A percentile compares a stretch with the other conserved stretches of the same genome.
phyloP scores from a whole-genome alignment of 2,888 invertebrate genomes.

The Ptychoptera albimana region DNA sequence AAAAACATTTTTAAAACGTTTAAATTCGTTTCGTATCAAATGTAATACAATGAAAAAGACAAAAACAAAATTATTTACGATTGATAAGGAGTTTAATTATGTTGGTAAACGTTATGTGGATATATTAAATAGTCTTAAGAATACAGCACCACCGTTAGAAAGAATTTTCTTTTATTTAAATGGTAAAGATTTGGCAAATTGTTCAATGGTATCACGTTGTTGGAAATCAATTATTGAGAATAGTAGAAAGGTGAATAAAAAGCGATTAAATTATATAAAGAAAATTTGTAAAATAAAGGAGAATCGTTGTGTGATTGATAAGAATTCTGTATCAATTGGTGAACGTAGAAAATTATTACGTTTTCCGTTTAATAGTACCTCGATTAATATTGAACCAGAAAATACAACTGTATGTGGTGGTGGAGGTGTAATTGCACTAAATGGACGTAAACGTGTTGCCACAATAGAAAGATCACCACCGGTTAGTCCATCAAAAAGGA shows the following conservation, averaged over 20 bases:
- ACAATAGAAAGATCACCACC: slow-evolving; percentile 8
- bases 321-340: too few relatives aligned
- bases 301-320: background rate
- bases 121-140: background rate
- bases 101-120: too few relatives aligned
- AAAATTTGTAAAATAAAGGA: background rate
- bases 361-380: too few relatives aligned
- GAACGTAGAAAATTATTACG: too few relatives aligned
- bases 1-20: background rate
- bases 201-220: background rate
- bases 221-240: background rate
- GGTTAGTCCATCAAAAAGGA: slow-evolving; percentile 12
- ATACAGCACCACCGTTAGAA: background rate
- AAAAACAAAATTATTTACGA: too few relatives aligned
- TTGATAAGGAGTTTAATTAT: too few relatives aligned
- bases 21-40: too few relatives aligned
- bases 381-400: too few relatives aligned
- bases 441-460: too few relatives aligned
- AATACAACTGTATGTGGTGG: too few relatives aligned
- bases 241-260: background rate
- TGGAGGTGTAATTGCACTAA: too few relatives aligned
- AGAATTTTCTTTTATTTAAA: background rate
- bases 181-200: background rate
- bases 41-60: too few relatives aligned
- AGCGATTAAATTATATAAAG: background rate